A percentile compares a stretch with the other conserved stretches of the same genome.
These are phyloP conservation scores for Litoditis marina DNA, from an alignment of 2,888 invertebrate species.

Conservation along the genomic window DNA sequence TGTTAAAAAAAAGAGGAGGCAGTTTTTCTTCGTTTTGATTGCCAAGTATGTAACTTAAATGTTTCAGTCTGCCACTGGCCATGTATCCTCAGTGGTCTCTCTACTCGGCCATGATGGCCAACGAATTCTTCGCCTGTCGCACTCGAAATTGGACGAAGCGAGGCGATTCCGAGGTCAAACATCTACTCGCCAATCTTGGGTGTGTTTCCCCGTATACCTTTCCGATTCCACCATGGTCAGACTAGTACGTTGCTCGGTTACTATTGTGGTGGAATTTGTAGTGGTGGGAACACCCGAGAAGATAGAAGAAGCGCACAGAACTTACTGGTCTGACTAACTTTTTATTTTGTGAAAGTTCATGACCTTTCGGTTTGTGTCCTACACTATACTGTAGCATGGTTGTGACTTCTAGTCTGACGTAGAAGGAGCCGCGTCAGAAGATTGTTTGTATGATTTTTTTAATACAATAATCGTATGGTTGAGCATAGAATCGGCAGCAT, in stretches of 20 bases:
- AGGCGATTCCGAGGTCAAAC: conserved; percentile 47
- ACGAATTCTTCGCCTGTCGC: conserved; percentile 49
- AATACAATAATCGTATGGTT: too few species aligned
- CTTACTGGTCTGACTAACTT: too few species aligned
- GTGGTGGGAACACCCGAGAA: too few species aligned
- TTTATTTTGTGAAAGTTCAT: too few species aligned
- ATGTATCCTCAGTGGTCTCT: conserved; percentile 55
- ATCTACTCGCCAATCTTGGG: conserved; percentile 38
- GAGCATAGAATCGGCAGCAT: neutral
- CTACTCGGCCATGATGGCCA: conserved; percentile 46
- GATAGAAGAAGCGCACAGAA: too few species aligned
- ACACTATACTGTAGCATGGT: too few species aligned
- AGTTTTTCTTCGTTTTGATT: neutral
- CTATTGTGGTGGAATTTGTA: neutral
- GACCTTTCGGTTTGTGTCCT: too few species aligned
- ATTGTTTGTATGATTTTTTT: too few species aligned
- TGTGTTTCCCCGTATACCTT: conserved; percentile 6
- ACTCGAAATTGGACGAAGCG: conserved; percentile 55
- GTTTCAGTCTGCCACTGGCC: conserved; percentile 46
- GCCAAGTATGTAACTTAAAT: neutral
- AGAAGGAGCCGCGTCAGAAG: too few species aligned
- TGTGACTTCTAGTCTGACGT: too few species aligned
- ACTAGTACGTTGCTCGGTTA: neutral
- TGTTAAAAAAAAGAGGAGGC: neutral
- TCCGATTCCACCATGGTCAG: too few species aligned